phyloP scores from a whole-genome alignment of 37 sponge, comb jelly and placozoan species.

The Aphrocallistes beatrix region DNA sequence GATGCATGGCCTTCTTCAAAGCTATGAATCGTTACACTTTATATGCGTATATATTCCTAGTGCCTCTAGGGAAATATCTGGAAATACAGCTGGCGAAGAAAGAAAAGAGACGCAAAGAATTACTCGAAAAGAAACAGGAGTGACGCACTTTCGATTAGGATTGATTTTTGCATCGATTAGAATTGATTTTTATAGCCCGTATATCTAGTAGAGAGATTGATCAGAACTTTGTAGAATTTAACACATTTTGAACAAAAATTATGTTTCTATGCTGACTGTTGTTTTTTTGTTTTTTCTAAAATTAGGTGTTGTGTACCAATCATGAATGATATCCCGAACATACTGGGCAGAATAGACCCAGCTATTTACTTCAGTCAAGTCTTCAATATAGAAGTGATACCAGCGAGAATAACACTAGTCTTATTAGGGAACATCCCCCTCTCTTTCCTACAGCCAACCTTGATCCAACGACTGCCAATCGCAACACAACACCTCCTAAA shows the following conservation, averaged over 20 bases:
- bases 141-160: no score
- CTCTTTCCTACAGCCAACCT: not conserved
- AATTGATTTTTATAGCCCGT: no score
- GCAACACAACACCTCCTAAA: not conserved
- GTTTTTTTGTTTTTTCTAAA: no score
- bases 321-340: no score
- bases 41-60: not conserved
- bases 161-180: no score
- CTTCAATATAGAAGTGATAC: not conserved
- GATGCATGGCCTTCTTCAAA: not conserved
- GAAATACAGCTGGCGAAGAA: conserved; percentile 1
- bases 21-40: not conserved
- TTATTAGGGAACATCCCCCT: not conserved
- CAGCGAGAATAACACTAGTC: not conserved
- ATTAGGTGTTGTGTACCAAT: no score
- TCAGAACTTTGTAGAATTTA: no score
- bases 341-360: not conserved
- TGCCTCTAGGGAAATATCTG: not conserved
- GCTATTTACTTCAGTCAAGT: not conserved
- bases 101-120: not conserved
- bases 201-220: no score
- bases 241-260: no score
- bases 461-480: not conserved
- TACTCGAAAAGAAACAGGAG: not conserved
- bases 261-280: no score